A percentile compares a stretch with the other conserved stretches of the same genome.
Conservation (phyloP, 2,797 vertebrate genomes). For the Tragopan temminckii region DNA sequence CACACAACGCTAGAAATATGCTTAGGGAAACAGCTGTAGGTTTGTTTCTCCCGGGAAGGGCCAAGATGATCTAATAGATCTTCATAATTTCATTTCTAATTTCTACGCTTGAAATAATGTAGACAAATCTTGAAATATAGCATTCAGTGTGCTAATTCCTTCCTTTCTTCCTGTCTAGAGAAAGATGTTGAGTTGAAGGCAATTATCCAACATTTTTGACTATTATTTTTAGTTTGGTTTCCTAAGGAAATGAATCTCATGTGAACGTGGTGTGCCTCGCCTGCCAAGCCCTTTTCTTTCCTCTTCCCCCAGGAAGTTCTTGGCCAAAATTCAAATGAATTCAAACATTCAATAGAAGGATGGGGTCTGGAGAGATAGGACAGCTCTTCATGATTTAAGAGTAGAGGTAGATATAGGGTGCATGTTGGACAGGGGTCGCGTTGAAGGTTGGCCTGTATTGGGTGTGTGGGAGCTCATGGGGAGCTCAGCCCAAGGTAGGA, state of each 20-base stretch:
- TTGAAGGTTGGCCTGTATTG: not conserved
- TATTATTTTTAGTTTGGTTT: constrained; percentile 69
- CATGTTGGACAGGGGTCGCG: accelerated
- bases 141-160: constrained; percentile 50
- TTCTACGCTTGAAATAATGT: constrained; percentile 59
- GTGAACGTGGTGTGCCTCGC: not conserved
- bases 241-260: constrained; percentile 63
- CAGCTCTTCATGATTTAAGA: not conserved
- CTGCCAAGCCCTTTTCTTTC: constrained; percentile 38
- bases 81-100: constrained; percentile 73
- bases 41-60: not conserved
- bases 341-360: not conserved
- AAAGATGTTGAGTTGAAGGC: constrained; percentile 64
- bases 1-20: not conserved
- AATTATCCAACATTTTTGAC: constrained; percentile 36
- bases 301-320: constrained; percentile 62
- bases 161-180: constrained; percentile 69
- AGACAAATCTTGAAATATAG: constrained; percentile 66
- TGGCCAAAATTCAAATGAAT: constrained; percentile 2
- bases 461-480: accelerated
- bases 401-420: not conserved
- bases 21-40: constrained; percentile 49
- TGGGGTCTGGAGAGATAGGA: not conserved
- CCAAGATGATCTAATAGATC: constrained; percentile 48
- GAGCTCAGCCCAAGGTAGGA: not conserved